A percentile compares a stretch with the other conserved stretches of the same genome.
Conservation (phyloP, 1,140 invertebrate species). For the Ceratitis capitata region DNA sequence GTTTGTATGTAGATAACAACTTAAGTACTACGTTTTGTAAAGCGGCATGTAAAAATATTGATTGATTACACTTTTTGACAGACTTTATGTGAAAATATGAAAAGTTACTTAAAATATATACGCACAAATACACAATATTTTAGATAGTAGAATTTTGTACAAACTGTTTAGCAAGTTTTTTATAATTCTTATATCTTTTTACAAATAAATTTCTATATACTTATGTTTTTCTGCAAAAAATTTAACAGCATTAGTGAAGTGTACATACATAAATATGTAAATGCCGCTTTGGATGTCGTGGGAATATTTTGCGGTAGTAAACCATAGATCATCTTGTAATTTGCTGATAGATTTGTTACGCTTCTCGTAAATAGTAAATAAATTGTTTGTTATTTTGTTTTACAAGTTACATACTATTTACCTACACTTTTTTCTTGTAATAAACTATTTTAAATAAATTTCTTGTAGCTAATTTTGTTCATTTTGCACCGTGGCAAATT, state of each 20-base stretch:
- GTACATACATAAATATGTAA: no score
- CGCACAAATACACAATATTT: not conserved
- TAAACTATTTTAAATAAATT: no score
- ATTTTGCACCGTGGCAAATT: conserved; percentile 19
- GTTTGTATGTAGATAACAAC: not conserved
- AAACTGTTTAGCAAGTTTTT: not conserved
- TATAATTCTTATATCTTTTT: not conserved
- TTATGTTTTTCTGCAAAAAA: not conserved
- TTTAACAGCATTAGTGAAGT: not conserved
- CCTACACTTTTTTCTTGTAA: not conserved
- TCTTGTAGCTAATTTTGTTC: no score
- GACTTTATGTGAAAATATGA: not conserved
- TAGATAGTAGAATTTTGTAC: not conserved
- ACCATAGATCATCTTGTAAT: not conserved
- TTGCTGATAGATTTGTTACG: not conserved
- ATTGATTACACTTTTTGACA: not conserved
- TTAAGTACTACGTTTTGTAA: not conserved
- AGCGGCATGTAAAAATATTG: conserved; percentile 13
- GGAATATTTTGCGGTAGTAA: not conserved
- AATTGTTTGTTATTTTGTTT: not conserved
- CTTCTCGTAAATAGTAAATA: not conserved
- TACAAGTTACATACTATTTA: not conserved
- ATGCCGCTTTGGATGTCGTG: not conserved
- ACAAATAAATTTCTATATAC: not conserved
- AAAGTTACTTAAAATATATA: not conserved